phyloP scores from a whole-genome alignment of 2,113 vertebrate species.

The Microcebus murinus region DNA sequence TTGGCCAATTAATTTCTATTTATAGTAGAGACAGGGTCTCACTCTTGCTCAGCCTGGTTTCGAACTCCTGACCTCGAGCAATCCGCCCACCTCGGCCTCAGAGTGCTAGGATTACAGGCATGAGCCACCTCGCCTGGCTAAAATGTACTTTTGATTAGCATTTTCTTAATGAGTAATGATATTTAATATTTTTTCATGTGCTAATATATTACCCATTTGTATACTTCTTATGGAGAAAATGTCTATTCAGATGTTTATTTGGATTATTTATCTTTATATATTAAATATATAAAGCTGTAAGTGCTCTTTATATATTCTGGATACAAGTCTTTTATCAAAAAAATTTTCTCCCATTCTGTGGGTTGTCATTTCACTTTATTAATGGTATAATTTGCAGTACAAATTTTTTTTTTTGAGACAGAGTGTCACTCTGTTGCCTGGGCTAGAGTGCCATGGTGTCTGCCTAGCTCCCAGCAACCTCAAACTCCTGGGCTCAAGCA shows the following conservation, averaged over 20 bases:
- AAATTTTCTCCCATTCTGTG: slow-evolving; percentile 26
- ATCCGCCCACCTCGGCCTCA: no score
- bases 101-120: no score
- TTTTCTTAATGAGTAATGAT: slow-evolving; percentile 3
- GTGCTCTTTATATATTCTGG: neutral
- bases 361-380: slow-evolving; percentile 25
- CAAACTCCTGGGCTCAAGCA: no score
- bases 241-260: neutral
- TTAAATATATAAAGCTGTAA: neutral
- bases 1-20: no score
- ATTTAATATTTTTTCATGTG: neutral
- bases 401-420: neutral
- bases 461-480: no score
- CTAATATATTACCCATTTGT: neutral
- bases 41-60: no score
- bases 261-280: neutral
- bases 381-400: neutral
- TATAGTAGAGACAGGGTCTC: no score
- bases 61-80: no score
- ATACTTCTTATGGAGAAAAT: neutral
- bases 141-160: neutral
- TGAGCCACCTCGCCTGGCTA: no score
- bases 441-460: no score
- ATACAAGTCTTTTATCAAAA: neutral
- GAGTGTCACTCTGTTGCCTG: no score